Evolutionary conservation across 2,113 vertebrate genomes (phyloP), one percentile per base, ranked within the genome.

Genomic region (Neoarius graeffei): DNA sequence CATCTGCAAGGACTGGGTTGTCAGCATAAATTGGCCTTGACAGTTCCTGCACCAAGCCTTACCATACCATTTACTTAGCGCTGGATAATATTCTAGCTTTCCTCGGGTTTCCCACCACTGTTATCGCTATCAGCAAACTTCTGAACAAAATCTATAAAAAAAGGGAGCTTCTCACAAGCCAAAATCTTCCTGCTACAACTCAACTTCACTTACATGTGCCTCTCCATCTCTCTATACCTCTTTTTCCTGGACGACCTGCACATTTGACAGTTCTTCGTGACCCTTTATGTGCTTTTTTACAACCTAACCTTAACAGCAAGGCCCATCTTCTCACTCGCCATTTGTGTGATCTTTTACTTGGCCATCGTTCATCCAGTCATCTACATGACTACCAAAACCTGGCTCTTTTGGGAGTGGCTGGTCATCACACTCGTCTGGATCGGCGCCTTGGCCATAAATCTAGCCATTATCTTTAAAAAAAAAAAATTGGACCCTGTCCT

Each of bases 361-460:
- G 87, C 91, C 14, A 88, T 91, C 48, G 87, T 71, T 83, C 64
- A 88, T 83, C 91, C 89, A 0, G 66, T 91, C 57, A 64, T 8
- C 1, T 90, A 88, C 57, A 74, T 85, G 57, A 50, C 20, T 8
- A 52, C 19, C 56, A 88, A 20, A 85, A 71, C 50, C 23, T 13
- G 1, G 9, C 69, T 20, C 60, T 56, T 50, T 27, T 79, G 17
- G 35, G 30, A 64, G 10, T 56, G 66, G 67, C 19, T 86, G 15
- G 66, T 59, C 69, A 84, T 50, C 7, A 42, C 77, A 4, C 2
- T 88, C 1, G 81, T 67, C 7, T 90, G 88, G 89, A 6, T 88
- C 7, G 89, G 88, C 66, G 42, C 8, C 11, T 0, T 83, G 17
- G n/a, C 14, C 27, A 4, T 56, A 11, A 79, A 60, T 10, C 7